Evolutionary conservation across 64 coral and sea anemone species (phyloP), one percentile per base, ranked within the genome.

Genomic region (Exaiptasia diaphana): DNA sequence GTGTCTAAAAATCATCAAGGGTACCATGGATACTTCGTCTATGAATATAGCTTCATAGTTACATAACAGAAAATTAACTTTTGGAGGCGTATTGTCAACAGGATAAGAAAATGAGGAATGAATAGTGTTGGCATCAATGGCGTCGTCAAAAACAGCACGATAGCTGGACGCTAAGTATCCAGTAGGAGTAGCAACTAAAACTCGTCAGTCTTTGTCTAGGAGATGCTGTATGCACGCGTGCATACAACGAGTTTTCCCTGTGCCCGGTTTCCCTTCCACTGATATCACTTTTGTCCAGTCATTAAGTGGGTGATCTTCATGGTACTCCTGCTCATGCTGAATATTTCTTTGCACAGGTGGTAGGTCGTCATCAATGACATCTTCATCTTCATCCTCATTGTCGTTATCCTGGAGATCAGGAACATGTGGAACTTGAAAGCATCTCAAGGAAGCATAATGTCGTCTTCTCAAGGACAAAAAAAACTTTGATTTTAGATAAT

Each of bases 221-320:
- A 18, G 1, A 41, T 72, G 0, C 14, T 40, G 12, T 4, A 82
- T 64, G n/a, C 41, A 27, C 2, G 15, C 24, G 0, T 26, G 53
- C 0, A 82, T 22, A 0, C 23, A 8, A 3, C 82, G 87, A 0
- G 68, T 60, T 40, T 90, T 90, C 1, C 87, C 87, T 1, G 69
- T 64, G 23, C 77, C 87, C 2, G 87, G 78, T 14, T 76, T 53
- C 3, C 87, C 87, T 0, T 23, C 42, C 2, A 82, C 22, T 0
- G 64, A 3, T 3, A 73, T 18, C 8, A 38, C 15, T 38, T 20
- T 75, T 7, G 24, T 0, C 78, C 56, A 76, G 15, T 68, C 64
- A 34, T 68, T 68, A 1, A 32, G 36, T 1, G 1, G 11, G 15
- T 68, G 21, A 35, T 34, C 64, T 35, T 68, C 64, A 3, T 0